Base-by-base conservation (phyloP, 37 sponge, comb jelly and placozoan species). In the Agelas oroides region DNA sequence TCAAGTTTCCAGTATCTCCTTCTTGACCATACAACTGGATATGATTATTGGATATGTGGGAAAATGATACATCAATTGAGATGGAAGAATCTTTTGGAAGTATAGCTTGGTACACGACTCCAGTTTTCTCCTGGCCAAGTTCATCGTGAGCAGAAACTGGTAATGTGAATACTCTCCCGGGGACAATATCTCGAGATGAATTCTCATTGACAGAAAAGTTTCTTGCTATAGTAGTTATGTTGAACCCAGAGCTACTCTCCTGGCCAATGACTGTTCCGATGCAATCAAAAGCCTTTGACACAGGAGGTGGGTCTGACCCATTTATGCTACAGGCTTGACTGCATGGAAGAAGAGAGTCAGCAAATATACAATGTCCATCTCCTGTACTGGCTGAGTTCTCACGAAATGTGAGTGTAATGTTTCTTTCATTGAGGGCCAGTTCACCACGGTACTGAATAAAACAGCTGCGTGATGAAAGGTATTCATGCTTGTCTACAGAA, bases 371-470 rank as follows among this genome's bases (percentile, higher is more conserved):
- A n/a, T 79, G 19, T 6, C 65, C 68, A 66, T 31, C 23, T 16
- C 79, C 33, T 39, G 12, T 8, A 8, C 5, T 12, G 37, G 80
- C 80, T 24, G 1, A 1, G 41, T 79, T 79, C 11, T 55, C 80
- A 65, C 38, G 18, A 66, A 79, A 79, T 1, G 12, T 11, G 38
- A 79, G 65, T 18, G 21, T 40, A 20, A 35, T 24, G 35, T 68
- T 32, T 14, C 62, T 61, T 23, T 61, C 37, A 16, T 38, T 36
- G 21, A 19, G 5, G 35, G 1, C 32, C 35, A 14, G 12, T 77
- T 36, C 37, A 14, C 70, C 77, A 21, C 18, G 28, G 57, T 77
- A 77, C 33, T 56, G 59, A 57, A 81, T 69, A 25, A 81, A 81
- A 30, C 81, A 81, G 38, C 27, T 70, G 53, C 41, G 16, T 21